A percentile compares a stretch with the other conserved stretches of the same genome.
Conservation (phyloP, 1,140 invertebrate genomes). For the Pseudachorutes palmiensis region DNA sequence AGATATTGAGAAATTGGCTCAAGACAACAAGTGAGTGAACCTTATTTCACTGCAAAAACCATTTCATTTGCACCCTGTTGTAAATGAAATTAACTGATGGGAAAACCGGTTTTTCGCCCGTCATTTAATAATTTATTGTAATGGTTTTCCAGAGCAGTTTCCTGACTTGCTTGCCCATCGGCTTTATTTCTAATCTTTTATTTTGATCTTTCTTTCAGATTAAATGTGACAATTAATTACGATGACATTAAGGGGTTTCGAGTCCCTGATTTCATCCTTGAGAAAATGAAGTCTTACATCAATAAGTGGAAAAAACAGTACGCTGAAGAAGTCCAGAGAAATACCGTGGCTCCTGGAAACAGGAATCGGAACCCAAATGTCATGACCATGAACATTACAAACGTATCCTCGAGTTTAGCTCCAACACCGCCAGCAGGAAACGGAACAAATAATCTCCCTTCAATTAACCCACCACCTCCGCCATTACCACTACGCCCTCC, state of each 20-base stretch:
- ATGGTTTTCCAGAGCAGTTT: constrained; percentile 1
- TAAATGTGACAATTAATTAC: constrained; percentile 37
- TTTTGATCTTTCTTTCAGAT: constrained; percentile 22
- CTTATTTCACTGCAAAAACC: background rate
- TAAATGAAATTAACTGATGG: background rate
- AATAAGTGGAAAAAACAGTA: constrained; percentile 37
- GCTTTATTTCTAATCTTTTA: constrained; percentile 10
- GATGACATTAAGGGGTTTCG: constrained; percentile 38
- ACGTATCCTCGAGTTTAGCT: too few species aligned
- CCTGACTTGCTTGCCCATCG: background rate
- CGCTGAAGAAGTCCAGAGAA: constrained; percentile 30
- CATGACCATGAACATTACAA: constrained; percentile 9
- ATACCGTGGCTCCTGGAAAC: background rate
- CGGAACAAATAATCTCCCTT: constrained; percentile 21
- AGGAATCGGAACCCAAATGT: constrained; percentile 15
- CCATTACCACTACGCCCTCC: constrained; percentile 18
- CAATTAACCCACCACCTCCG: constrained; percentile 25
- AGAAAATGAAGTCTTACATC: constrained; percentile 37
- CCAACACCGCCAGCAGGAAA: constrained; percentile 18
- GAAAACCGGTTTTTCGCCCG: background rate
- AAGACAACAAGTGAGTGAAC: constrained; percentile 34
- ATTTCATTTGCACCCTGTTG: background rate
- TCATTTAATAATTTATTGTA: constrained; percentile 15
- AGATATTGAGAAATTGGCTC: constrained; percentile 64
- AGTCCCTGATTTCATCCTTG: constrained; percentile 37